phyloP scores from a whole-genome alignment of 2,797 vertebrate genomes.

The Rhinella marina region DNA sequence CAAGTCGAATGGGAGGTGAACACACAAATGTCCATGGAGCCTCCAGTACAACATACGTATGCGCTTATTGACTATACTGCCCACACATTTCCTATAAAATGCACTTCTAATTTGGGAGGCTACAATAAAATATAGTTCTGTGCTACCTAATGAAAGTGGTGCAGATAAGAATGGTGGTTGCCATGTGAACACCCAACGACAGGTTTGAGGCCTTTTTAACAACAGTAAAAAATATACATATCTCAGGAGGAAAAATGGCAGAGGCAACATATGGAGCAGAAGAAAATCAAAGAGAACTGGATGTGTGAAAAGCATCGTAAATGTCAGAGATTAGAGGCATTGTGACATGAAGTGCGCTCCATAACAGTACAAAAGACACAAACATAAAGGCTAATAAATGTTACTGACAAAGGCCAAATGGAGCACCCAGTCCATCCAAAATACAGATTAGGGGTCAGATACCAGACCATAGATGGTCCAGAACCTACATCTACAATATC shows the following conservation, averaged over 20 bases:
- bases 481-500: background rate
- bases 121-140: background rate
- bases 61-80: background rate
- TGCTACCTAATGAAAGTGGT: background rate
- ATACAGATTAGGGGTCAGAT: background rate
- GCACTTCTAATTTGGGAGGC: background rate
- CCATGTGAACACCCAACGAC: slow-evolving; percentile 52
- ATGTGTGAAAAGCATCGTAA: slow-evolving; percentile 22
- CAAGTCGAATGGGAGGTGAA: too few relatives aligned
- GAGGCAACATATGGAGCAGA: background rate
- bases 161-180: slow-evolving; percentile 33
- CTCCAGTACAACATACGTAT: background rate
- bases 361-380: background rate
- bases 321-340: background rate
- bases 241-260: slow-evolving; percentile 4
- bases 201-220: slow-evolving; percentile 35
- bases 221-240: slow-evolving; percentile 21
- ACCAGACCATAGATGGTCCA: background rate
- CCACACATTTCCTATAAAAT: background rate
- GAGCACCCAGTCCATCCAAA: background rate
- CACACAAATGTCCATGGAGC: too few relatives aligned
- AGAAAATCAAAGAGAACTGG: background rate
- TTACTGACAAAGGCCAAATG: background rate
- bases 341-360: background rate
- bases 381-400: background rate